phyloP scores from a whole-genome alignment of 1,140 invertebrate species.

The Dryas iulia region DNA sequence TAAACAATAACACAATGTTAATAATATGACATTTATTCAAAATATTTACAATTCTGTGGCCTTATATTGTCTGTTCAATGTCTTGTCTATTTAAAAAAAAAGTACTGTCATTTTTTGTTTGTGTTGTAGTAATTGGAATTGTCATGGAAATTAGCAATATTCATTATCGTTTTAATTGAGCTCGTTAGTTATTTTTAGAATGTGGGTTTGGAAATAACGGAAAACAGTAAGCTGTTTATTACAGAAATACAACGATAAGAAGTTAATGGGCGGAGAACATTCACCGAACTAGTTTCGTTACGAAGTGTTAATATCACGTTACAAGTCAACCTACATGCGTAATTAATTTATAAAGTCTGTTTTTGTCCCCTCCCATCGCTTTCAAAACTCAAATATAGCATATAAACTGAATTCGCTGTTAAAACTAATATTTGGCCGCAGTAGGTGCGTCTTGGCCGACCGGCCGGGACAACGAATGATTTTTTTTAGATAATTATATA shows the following conservation, averaged over 20 bases:
- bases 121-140: slow-evolving; percentile 13
- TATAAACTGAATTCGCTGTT: not conserved
- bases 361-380: not conserved
- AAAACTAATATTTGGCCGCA: slow-evolving; percentile 28
- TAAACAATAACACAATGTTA: not conserved
- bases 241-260: slow-evolving; percentile 31
- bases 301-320: slow-evolving; percentile 51
- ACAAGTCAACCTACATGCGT: slow-evolving; percentile 42
- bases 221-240: slow-evolving; percentile 34
- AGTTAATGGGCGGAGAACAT: slow-evolving; percentile 37
- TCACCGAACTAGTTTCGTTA: slow-evolving; percentile 27
- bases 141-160: slow-evolving; percentile 14
- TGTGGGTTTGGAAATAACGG: slow-evolving; percentile 30
- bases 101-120: slow-evolving; percentile 29
- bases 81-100: slow-evolving; percentile 9
- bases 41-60: not conserved
- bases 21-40: not conserved
- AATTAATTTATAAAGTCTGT: slow-evolving; percentile 39
- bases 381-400: not conserved
- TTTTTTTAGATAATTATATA: slow-evolving; percentile 67
- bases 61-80: slow-evolving; percentile 4
- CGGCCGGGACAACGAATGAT: slow-evolving; percentile 52
- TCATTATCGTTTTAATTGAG: slow-evolving; percentile 13
- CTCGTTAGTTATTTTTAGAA: slow-evolving; percentile 38
- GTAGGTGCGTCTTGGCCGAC: slow-evolving; percentile 49